These are phyloP conservation scores for Manduca sexta DNA, from an alignment of 1,140 invertebrate species.

Conservation along the genomic window DNA sequence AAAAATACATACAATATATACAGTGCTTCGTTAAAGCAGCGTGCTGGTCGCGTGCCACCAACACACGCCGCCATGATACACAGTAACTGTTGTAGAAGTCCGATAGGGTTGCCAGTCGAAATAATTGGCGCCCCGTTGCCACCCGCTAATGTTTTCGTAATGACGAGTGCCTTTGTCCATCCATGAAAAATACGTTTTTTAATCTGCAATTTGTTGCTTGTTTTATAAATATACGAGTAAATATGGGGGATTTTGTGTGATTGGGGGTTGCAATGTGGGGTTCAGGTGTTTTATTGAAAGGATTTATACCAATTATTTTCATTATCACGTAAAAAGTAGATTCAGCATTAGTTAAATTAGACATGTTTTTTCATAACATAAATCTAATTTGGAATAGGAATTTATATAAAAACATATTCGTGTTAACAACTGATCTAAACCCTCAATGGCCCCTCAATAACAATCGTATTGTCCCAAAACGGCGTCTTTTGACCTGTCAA, in stretches of 20 bases:
- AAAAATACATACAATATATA: no score
- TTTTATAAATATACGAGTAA: conserved; percentile 39
- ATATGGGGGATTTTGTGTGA: conserved; percentile 1
- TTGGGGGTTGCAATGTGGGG: background rate
- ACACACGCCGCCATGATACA: conserved; percentile 48
- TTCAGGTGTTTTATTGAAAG: background rate
- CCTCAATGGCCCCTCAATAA: no score
- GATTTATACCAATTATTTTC: no score
- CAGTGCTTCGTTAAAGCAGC: no score
- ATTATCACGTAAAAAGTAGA: no score
- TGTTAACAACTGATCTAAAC: no score
- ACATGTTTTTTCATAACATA: no score
- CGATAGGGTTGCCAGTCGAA: conserved; percentile 54
- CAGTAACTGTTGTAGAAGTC: conserved; percentile 48
- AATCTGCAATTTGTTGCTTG: conserved; percentile 51
- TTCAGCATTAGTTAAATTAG: no score
- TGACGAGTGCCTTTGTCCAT: conserved; percentile 37
- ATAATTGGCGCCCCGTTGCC: conserved; percentile 67
- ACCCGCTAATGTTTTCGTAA: conserved; percentile 65
- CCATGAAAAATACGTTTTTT: conserved; percentile 28
- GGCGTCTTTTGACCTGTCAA: no score
- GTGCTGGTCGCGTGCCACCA: conserved; percentile 38
- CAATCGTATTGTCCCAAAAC: no score
- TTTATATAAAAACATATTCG: no score
- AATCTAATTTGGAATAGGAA: no score